Evolutionary conservation across 2,888 invertebrate genomes (phyloP).

Genomic region (Dione juno): DNA sequence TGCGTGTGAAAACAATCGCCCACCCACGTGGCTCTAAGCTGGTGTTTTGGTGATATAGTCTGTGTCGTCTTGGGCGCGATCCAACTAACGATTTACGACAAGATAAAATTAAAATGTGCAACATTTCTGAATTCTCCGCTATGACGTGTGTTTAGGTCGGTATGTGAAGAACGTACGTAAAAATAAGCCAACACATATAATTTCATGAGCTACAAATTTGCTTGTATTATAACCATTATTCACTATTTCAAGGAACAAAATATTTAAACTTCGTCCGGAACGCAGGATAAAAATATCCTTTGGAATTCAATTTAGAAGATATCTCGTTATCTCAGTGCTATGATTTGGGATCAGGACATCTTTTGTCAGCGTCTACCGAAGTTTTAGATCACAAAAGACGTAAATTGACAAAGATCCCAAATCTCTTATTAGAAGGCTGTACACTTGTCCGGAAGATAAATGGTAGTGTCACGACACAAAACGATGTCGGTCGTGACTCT

Average conservation of each 20-base stretch:
- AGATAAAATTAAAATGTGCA: slow-evolving; percentile 74
- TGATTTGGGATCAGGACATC: slow-evolving; percentile 65
- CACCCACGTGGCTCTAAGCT: slow-evolving; percentile 50
- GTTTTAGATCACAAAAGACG: slow-evolving; percentile 57
- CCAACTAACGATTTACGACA: slow-evolving; percentile 72
- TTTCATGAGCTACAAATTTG: background rate
- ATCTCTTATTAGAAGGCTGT: slow-evolving; percentile 38
- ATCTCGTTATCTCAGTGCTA: slow-evolving; percentile 57
- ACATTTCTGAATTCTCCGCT: slow-evolving; percentile 62
- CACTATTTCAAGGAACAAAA: background rate
- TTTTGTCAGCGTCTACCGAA: slow-evolving; percentile 64
- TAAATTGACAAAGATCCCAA: slow-evolving; percentile 63
- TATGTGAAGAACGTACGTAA: slow-evolving; percentile 18
- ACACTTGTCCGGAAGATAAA: slow-evolving; percentile 26
- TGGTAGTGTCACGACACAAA: slow-evolving; percentile 20
- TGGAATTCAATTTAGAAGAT: slow-evolving; percentile 63
- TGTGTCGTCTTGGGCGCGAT: slow-evolving; percentile 64
- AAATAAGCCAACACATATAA: background rate
- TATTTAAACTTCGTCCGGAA: background rate
- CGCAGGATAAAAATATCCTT: slow-evolving; percentile 40
- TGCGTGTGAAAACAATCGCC: slow-evolving; percentile 37
- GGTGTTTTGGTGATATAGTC: slow-evolving; percentile 47
- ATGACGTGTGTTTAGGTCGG: slow-evolving; percentile 48
- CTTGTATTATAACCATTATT: background rate
- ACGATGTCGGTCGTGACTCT: slow-evolving; percentile 14